These are phyloP conservation scores for Pseudanteris insignis DNA, from an alignment of 2,888 invertebrate species.

Conservation along the genomic window DNA sequence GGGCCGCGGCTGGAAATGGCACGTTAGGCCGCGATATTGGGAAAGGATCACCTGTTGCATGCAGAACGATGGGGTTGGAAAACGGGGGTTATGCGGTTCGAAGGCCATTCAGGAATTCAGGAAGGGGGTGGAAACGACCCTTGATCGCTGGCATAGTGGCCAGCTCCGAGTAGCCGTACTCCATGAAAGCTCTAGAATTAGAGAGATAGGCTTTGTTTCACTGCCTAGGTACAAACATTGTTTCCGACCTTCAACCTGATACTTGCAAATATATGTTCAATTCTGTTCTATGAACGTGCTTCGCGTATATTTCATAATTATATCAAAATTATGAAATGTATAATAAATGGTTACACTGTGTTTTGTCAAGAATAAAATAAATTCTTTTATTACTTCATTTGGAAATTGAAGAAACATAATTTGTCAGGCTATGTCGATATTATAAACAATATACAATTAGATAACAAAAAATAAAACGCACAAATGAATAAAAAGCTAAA, in stretches of 20 bases:
- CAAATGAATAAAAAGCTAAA: too few species aligned
- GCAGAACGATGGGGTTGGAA: conserved; percentile 62
- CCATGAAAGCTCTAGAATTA: conserved; percentile 37
- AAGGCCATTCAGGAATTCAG: conserved; percentile 63
- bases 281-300: too few species aligned
- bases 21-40: conserved; percentile 59
- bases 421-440: too few species aligned
- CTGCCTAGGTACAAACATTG: conserved; percentile 6
- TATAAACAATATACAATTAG: too few species aligned
- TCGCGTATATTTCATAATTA: too few species aligned
- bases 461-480: too few species aligned
- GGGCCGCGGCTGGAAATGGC: conserved; percentile 35
- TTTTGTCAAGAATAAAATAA: too few species aligned
- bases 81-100: conserved; percentile 60
- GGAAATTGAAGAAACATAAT: too few species aligned
- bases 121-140: conserved; percentile 57
- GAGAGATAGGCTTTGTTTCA: conserved; percentile 35
- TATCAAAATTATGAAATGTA: too few species aligned
- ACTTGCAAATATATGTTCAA: too few species aligned
- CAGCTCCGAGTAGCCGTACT: conserved; percentile 48
- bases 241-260: conserved; percentile 5
- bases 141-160: conserved; percentile 53
- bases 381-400: too few species aligned
- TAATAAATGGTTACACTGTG: too few species aligned
- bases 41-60: conserved; percentile 66